Evolutionary conservation across 1,140 invertebrate genomes (phyloP).

Genomic region (Drosophila sp.): DNA sequence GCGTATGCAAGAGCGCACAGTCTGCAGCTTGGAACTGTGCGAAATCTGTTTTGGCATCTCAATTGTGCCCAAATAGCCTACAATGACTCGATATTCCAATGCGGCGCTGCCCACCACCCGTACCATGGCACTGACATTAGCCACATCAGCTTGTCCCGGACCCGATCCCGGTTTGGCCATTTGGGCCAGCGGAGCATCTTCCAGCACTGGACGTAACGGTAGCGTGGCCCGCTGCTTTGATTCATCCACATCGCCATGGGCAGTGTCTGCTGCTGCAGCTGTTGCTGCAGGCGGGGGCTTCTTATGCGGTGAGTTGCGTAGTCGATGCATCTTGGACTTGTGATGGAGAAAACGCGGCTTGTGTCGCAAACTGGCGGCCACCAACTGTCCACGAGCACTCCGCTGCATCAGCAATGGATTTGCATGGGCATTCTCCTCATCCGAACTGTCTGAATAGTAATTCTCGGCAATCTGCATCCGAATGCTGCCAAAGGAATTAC

Average conservation of each 20-base stretch:
- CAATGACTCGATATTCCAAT: slow-evolving; percentile 92
- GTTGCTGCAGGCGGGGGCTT: slow-evolving; percentile 40
- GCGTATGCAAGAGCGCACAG: slow-evolving; percentile 91
- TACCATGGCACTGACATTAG: slow-evolving; percentile 83
- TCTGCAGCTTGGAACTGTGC: slow-evolving; percentile 89
- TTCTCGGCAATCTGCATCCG: slow-evolving; percentile 94
- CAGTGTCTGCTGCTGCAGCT: neutral
- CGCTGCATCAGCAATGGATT: slow-evolving; percentile 52
- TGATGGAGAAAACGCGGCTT: slow-evolving; percentile 75
- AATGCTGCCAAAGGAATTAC: slow-evolving; percentile 90
- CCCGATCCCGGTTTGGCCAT: slow-evolving; percentile 26
- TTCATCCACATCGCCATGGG: slow-evolving; percentile 24
- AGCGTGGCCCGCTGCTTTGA: slow-evolving; percentile 4
- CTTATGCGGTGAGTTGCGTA: slow-evolving; percentile 78
- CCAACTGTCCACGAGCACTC: slow-evolving; percentile 46
- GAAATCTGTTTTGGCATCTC: slow-evolving; percentile 95
- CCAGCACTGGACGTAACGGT: slow-evolving; percentile 62
- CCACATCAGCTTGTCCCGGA: slow-evolving; percentile 59
- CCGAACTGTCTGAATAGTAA: slow-evolving; percentile 91
- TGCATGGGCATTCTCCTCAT: slow-evolving; percentile 74
- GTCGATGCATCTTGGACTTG: slow-evolving; percentile 72
- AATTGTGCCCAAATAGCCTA: slow-evolving; percentile 97
- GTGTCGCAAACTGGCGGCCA: slow-evolving; percentile 62
- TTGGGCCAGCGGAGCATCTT: slow-evolving; percentile 58
- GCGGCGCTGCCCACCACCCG: slow-evolving; percentile 84